phyloP scores from a whole-genome alignment of 2,888 invertebrate species.

The Galerucella nymphaeae region DNA sequence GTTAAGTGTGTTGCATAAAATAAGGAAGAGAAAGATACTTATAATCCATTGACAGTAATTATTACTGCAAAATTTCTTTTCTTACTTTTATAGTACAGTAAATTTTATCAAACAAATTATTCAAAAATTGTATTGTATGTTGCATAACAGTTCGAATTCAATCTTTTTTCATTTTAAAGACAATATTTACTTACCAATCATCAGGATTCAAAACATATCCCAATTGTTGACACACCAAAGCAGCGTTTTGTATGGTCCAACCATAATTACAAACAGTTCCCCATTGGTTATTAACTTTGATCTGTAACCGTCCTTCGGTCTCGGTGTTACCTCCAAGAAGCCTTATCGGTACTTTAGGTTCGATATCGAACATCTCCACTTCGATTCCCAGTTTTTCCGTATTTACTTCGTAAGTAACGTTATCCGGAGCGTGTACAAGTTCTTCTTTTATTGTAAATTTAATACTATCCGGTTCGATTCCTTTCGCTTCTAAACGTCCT shows the following conservation, averaged over 20 bases:
- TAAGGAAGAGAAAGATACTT: slow-evolving; percentile 66
- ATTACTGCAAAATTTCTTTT: no score
- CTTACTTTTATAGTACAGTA: no score
- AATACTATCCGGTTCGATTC: slow-evolving; percentile 82
- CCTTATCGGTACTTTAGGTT: slow-evolving; percentile 77
- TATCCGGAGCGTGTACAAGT: slow-evolving; percentile 73
- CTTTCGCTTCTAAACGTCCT: slow-evolving; percentile 87
- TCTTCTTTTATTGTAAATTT: slow-evolving; percentile 83
- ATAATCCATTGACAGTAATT: slow-evolving; percentile 93
- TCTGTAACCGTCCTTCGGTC: slow-evolving; percentile 88
- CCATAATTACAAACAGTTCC: slow-evolving; percentile 97
- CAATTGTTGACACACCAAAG: slow-evolving; percentile 94
- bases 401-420: slow-evolving; percentile 71
- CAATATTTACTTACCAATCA: slow-evolving; percentile 84
- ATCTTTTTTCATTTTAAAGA: no score
- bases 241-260: slow-evolving; percentile 93
- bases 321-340: slow-evolving; percentile 83
- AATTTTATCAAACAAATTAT: no score
- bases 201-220: slow-evolving; percentile 92
- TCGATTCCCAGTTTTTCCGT: slow-evolving; percentile 63
- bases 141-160: not conserved
- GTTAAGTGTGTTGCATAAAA: no score
- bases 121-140: no score
- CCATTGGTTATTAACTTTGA: slow-evolving; percentile 89
- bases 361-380: slow-evolving; percentile 72